Evolutionary conservation across 2,888 invertebrate species (phyloP).

Genomic region (Dicranocentrus wangi): DNA sequence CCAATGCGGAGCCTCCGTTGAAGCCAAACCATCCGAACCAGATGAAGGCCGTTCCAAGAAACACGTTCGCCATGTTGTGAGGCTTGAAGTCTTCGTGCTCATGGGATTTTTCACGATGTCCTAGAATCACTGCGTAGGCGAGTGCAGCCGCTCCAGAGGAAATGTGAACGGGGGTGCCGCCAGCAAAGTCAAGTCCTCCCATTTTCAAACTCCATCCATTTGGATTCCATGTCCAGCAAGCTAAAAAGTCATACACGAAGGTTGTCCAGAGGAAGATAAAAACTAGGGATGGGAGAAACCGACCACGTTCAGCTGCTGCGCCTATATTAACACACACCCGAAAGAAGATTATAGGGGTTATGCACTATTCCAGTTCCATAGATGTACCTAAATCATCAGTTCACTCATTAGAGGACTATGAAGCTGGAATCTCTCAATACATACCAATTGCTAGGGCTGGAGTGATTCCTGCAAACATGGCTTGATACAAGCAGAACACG

Average conservation of each 20-base stretch:
- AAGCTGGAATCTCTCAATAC: too few species aligned
- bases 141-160: slow-evolving; percentile 57
- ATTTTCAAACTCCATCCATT: too few species aligned
- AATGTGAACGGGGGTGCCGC: slow-evolving; percentile 54
- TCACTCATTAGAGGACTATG: too few species aligned
- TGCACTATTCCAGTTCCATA: too few species aligned
- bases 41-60: slow-evolving; percentile 60
- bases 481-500: slow-evolving; percentile 68
- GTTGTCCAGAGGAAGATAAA: slow-evolving; percentile 71
- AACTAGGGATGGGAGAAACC: slow-evolving; percentile 66
- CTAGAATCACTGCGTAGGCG: slow-evolving; percentile 61
- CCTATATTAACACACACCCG: slow-evolving; percentile 18
- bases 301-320: slow-evolving; percentile 66
- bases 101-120: slow-evolving; percentile 51
- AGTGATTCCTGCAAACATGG: slow-evolving; percentile 70
- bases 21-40: slow-evolving; percentile 70
- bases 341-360: not conserved
- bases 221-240: slow-evolving; percentile 69
- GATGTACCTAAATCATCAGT: too few species aligned
- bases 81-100: slow-evolving; percentile 56
- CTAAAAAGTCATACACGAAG: slow-evolving; percentile 69
- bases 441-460: slow-evolving; percentile 67
- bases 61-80: slow-evolving; percentile 62
- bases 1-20: slow-evolving; percentile 67
- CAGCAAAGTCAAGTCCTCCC: slow-evolving; percentile 71